A percentile compares a stretch with the other conserved stretches of the same genome.
These are phyloP conservation scores for Eupelmus urozonus DNA, from an alignment of 2,888 invertebrate species.

Conservation along the genomic window DNA sequence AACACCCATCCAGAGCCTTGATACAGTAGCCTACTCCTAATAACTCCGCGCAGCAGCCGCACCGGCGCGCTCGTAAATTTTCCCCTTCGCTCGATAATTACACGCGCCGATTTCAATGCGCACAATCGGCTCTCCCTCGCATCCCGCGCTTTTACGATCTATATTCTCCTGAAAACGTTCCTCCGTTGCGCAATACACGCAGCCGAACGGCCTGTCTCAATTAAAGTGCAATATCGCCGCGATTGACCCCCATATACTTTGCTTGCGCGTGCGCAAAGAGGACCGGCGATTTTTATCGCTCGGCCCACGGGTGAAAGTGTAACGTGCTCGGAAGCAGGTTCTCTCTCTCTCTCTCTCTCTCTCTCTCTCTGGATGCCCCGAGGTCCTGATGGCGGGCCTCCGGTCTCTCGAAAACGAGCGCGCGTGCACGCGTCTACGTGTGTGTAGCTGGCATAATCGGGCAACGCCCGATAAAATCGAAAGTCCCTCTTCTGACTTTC, in stretches of 20 bases:
- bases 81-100: slow-evolving; percentile 2
- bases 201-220: too few species aligned
- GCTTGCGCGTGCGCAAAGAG: too few species aligned
- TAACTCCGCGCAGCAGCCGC: too few species aligned
- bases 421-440: neutral
- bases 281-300: too few species aligned
- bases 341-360: neutral
- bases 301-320: slow-evolving; percentile 51
- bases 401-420: neutral
- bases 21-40: too few species aligned
- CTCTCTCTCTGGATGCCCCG: slow-evolving; percentile 1
- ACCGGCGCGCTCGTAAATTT: slow-evolving; percentile 15
- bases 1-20: too few species aligned
- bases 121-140: neutral
- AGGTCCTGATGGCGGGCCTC: too few species aligned
- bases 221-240: too few species aligned
- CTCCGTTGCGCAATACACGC: too few species aligned
- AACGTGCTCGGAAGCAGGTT: slow-evolving; percentile 45
- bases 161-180: slow-evolving; percentile 10
- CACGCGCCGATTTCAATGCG: slow-evolving; percentile 11
- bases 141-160: neutral
- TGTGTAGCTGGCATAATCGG: slow-evolving; percentile 25
- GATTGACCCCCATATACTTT: too few species aligned
- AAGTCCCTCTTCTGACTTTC: slow-evolving; percentile 19
- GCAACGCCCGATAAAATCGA: slow-evolving; percentile 50